Base-by-base conservation (phyloP, 2,888 invertebrate genomes). In the Hyppa rectilinea region DNA sequence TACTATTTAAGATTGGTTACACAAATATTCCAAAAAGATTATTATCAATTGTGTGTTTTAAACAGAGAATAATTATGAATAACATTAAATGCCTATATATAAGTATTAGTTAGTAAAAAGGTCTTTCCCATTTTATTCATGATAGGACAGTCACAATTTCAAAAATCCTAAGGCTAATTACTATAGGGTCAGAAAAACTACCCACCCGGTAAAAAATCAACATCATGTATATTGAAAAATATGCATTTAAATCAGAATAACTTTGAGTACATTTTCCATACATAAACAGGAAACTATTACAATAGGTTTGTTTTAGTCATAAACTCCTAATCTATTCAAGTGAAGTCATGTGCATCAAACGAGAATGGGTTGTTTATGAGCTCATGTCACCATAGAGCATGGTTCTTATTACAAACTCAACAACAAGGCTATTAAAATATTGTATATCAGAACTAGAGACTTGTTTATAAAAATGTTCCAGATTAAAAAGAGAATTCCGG, bases 271-370 rank as follows among this genome's bases (percentile, higher is more conserved):
- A 49, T 58, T 81, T n/a, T 55, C 78, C 62, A 63, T 40, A 45
- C 12, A 45, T 23, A 77, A 71, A 81, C 71, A 78, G 78, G 71
- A 77, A 71, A 55, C 20, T 0, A 50, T 50, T 34, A 36, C 49
- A 62, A 78, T 77, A 58, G 40, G 26, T 43, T 62, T 17, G 31
- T 61, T 76, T 76, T 31, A 52, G 58, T 77, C 43, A 58, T 60
- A 47, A 56, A 67, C 7, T 17, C 26, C 0, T 40, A 61, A 72
- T 79, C 49, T 31, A 45, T 77, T 58, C 47, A 17, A 36, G 71
- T 60, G 78, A 23, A 78, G 78, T 63, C 78, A 82, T 81, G 62
- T 40, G 53, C 49, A 62, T 53, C 38, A 61, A 47, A 59, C 75
- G 31, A n/a, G n/a, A 71, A 62, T 50, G 38, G 58, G 40, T 77